Percentiles rank a stretch among this genome's conserved stretches.
Conservation (phyloP, 2,888 invertebrate species). For the Eilema griseolum region DNA sequence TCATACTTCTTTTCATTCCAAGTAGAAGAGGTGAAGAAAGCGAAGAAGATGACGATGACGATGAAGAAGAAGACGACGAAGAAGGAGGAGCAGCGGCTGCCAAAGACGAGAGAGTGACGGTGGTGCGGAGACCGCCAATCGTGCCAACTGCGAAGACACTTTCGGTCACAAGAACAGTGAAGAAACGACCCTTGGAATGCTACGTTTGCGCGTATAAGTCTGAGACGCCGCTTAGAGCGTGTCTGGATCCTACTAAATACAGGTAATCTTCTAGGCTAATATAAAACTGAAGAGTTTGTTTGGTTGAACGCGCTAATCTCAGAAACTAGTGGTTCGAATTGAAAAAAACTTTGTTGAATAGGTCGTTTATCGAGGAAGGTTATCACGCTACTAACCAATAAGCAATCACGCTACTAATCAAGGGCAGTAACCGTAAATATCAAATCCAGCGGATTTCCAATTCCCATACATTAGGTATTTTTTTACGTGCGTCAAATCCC, state of each 20-base stretch:
- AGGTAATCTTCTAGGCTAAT: slow-evolving; percentile 65
- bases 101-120: slow-evolving; percentile 47
- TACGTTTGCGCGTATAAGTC: slow-evolving; percentile 77
- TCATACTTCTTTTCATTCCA: slow-evolving; percentile 3
- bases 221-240: slow-evolving; percentile 70
- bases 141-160: slow-evolving; percentile 50
- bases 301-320: too few relatives aligned
- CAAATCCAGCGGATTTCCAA: too few relatives aligned
- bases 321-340: too few relatives aligned
- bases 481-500: too few relatives aligned
- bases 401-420: too few relatives aligned
- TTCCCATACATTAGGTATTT: too few relatives aligned
- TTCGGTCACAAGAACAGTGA: slow-evolving; percentile 62
- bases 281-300: too few relatives aligned
- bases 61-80: slow-evolving; percentile 66
- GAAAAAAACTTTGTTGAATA: too few relatives aligned
- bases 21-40: slow-evolving; percentile 45
- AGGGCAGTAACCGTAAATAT: too few relatives aligned
- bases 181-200: slow-evolving; percentile 74
- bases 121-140: slow-evolving; percentile 48
- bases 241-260: slow-evolving; percentile 78
- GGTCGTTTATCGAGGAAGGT: too few relatives aligned
- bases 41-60: slow-evolving; percentile 65
- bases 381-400: too few relatives aligned
- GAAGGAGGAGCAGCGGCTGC: slow-evolving; percentile 36